A percentile compares a stretch with the other conserved stretches of the same genome.
These are phyloP conservation scores for Palythoa heliodiscus DNA, from an alignment of 92 coral and sea anemone species.

Conservation along the genomic window DNA sequence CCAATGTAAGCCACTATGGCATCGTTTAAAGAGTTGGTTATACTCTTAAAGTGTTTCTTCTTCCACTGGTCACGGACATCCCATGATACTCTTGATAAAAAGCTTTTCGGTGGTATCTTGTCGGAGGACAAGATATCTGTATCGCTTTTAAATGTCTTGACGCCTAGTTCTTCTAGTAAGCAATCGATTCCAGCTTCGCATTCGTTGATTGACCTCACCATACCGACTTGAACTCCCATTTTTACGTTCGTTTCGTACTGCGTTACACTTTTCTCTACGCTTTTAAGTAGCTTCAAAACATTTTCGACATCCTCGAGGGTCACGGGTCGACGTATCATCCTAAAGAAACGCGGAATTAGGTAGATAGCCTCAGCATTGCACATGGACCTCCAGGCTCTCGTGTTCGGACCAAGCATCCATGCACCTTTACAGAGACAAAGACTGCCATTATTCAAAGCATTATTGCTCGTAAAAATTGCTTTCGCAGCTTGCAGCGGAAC, in stretches of 20 bases:
- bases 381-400: not conserved
- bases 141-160: constrained; percentile 8
- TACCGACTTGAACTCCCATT: constrained; percentile 36
- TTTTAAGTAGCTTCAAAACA: constrained; percentile 1
- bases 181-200: constrained; percentile 27
- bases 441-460: too few relatives aligned
- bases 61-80: constrained; percentile 17
- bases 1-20: constrained; percentile 3
- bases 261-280: not conserved
- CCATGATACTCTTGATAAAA: constrained; percentile 2
- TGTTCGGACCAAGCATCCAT: constrained; percentile 36
- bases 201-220: constrained; percentile 25
- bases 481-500: too few relatives aligned
- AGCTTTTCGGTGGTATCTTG: not conserved
- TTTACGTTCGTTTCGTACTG: constrained; percentile 33
- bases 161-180: not conserved
- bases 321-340: not conserved
- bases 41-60: not conserved
- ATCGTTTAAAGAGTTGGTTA: constrained; percentile 7
- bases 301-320: constrained; percentile 14
- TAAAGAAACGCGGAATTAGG: constrained; percentile 1
- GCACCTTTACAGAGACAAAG: not conserved
- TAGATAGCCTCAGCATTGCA: constrained; percentile 2
- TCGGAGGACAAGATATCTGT: constrained; percentile 15
- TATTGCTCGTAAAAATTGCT: too few relatives aligned